Conservation (phyloP, 2,113 vertebrate genomes). For the Erinaceus europaeus region DNA sequence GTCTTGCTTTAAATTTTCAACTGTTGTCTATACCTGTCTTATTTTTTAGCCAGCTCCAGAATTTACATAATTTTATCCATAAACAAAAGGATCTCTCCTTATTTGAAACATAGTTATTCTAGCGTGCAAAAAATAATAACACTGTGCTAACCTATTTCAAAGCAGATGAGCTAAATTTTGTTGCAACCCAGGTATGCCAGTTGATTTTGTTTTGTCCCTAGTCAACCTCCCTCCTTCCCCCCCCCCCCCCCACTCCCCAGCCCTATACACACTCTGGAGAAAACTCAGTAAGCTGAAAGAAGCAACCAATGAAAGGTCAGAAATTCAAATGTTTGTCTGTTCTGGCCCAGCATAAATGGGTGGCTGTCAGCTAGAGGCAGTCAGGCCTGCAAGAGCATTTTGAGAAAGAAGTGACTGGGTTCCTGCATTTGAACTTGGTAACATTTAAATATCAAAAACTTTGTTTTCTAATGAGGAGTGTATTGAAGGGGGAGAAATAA, state of each 20-base stretch:
- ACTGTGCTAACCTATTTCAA: not conserved
- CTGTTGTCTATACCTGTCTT: not conserved
- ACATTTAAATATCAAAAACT: slow-evolving; percentile 84
- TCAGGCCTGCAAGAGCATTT: slow-evolving; percentile 72
- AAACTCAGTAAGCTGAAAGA: slow-evolving; percentile 55
- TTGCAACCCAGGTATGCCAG: not conserved
- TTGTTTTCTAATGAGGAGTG: slow-evolving; percentile 81
- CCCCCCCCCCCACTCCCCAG: no score
- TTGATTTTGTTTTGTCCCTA: slow-evolving; percentile 23
- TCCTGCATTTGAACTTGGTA: slow-evolving; percentile 77
- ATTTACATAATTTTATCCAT: not conserved
- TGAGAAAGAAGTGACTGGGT: slow-evolving; percentile 38
- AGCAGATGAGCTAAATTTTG: not conserved
- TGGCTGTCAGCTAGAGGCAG: slow-evolving; percentile 66
- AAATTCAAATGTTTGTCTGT: slow-evolving; percentile 72
- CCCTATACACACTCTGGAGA: no score
- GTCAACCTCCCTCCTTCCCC: not conserved
- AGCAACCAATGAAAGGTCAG: slow-evolving; percentile 77
- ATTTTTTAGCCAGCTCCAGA: not conserved
- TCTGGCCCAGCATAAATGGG: slow-evolving; percentile 55
- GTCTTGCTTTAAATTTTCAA: not conserved
- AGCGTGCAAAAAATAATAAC: not conserved
- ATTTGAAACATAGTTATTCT: not conserved
- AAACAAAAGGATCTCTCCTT: not conserved
- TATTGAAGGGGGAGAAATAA: slow-evolving; percentile 81